Percentiles rank a stretch among this genome's conserved stretches.
These are phyloP conservation scores for Gnathochromis pfefferi DNA, from an alignment of 2,113 vertebrate genomes.

Conservation along the genomic window DNA sequence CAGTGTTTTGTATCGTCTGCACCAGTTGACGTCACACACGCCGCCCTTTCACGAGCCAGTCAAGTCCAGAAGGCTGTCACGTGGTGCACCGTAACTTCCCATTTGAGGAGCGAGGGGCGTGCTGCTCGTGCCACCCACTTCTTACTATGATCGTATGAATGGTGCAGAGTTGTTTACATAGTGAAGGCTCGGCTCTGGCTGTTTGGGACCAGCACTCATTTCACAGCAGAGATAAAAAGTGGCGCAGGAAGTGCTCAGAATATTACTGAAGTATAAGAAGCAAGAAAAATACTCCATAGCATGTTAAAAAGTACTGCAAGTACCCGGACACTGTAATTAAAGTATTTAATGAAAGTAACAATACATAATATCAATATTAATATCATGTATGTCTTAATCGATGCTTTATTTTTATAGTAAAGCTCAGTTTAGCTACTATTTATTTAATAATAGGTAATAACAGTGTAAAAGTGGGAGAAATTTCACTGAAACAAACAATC, in stretches of 20 bases:
- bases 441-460: neutral
- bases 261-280: neutral
- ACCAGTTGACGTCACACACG: slow-evolving; percentile 63
- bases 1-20: slow-evolving; percentile 61
- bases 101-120: slow-evolving; percentile 62
- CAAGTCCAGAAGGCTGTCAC: slow-evolving; percentile 45
- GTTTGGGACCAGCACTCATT: neutral
- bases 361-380: neutral
- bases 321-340: neutral
- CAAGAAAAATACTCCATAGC: neutral
- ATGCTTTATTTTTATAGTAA: neutral
- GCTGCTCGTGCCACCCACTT: slow-evolving; percentile 29
- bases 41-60: slow-evolving; percentile 68
- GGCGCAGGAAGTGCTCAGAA: neutral
- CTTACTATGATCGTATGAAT: slow-evolving; percentile 59
- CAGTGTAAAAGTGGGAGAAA: neutral
- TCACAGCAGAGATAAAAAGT: neutral
- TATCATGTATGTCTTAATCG: neutral
- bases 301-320: neutral
- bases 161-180: slow-evolving; percentile 56
- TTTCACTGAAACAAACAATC: neutral
- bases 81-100: slow-evolving; percentile 48
- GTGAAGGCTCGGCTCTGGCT: neutral
- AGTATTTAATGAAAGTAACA: neutral
- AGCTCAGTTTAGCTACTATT: neutral